phyloP scores from a whole-genome alignment of 2,888 invertebrate genomes.

The Bugulina stolonifera region DNA sequence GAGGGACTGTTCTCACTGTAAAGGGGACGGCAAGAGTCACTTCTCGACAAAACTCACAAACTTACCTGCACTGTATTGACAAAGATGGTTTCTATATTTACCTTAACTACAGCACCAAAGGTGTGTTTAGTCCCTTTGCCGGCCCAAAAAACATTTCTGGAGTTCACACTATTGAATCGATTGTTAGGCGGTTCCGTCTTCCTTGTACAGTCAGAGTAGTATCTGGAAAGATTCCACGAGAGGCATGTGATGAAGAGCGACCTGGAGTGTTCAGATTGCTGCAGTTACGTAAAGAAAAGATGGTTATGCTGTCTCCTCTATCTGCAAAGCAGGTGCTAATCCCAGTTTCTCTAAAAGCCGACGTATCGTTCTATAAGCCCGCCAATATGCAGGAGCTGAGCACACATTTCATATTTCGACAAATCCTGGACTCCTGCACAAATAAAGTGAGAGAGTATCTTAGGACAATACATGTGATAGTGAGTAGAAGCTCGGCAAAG shows the following conservation, averaged over 20 bases:
- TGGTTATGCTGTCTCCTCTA: neutral
- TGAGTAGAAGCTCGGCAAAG: neutral
- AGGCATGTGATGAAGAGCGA: conserved; percentile 41
- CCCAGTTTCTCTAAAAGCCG: neutral
- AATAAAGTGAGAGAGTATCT: neutral
- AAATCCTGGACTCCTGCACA: neutral
- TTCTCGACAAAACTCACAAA: neutral
- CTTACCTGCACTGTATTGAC: conserved; percentile 72
- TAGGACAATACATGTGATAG: neutral
- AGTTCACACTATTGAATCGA: conserved; percentile 84
- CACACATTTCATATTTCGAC: neutral
- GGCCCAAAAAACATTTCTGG: conserved; percentile 89
- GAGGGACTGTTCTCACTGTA: neutral
- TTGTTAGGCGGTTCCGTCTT: conserved; percentile 74
- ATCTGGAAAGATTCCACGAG: conserved; percentile 77
- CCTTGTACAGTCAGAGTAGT: conserved; percentile 87
- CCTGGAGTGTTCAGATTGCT: conserved; percentile 44
- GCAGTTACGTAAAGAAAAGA: neutral
- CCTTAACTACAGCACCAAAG: conserved; percentile 77
- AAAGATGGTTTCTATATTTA: conserved; percentile 75
- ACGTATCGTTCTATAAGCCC: neutral
- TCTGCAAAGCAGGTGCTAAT: conserved; percentile 6
- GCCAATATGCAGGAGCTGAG: neutral
- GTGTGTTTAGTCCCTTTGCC: conserved; percentile 84
- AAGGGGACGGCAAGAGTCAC: conserved; percentile 1